Base-by-base conservation (phyloP, 2,797 vertebrate genomes). In the Sus cebifrons region DNA sequence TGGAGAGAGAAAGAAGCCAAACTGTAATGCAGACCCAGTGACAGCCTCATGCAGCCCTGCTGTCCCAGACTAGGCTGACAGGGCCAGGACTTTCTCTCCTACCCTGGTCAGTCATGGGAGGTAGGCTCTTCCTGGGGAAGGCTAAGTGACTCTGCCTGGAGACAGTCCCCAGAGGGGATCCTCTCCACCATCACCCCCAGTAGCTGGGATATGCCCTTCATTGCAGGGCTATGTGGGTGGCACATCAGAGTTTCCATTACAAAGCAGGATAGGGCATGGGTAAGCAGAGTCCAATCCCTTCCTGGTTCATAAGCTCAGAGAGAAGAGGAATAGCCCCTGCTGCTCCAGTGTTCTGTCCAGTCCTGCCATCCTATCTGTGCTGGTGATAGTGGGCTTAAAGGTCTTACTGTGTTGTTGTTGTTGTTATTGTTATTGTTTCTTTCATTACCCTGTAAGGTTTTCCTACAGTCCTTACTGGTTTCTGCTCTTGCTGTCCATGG, bases 401-500 rank as follows among this genome's bases (percentile, higher is more conserved):
- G 2, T 60, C 36, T 68, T 29, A 9, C n/a, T 56, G 25, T 32
- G 7, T 25, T 83, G 44, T 49, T 10, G 9, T 60, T 86, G 77
- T n/a, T 92, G 7, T 25, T 83, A 10, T 49, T 2, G 9, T 60
- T 86, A 73, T n/a, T 92, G 44, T 74, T 18, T 27, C 49, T 78
- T 71, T 91, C 56, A 5, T 77, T 44, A 81, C 29, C 62, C 20
- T 77, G 27, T 67, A 3, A 9, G 86, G 2, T 82, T 93, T 94
- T 52, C 32, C 56, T 27, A 12, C 27, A 17, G 25, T 8, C 25
- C 52, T 91, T 56, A 14, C 27, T 94, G 60, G 8, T 78, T 73
- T 82, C 89, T 92, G 90, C 73, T 32, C 67, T 77, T 70, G n/a
- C 18, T n/a, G 29, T 74, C 77, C 49, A 81, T 77, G 68, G 25